Evolutionary conservation across 2,113 vertebrate genomes (phyloP).

Genomic region (Pituophis catenifer): DNA sequence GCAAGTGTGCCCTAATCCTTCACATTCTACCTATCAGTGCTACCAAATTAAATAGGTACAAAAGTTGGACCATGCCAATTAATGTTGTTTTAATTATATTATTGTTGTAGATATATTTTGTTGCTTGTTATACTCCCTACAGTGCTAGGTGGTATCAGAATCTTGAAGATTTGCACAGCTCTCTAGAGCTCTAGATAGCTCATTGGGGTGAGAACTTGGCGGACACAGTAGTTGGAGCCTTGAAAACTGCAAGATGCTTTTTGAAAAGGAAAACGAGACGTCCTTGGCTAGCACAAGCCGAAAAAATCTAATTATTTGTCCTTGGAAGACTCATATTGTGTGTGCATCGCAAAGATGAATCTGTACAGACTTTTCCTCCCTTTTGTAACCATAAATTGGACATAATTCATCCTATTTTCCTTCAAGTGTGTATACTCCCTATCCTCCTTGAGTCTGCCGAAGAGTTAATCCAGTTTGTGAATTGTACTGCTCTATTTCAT

Average conservation of each 20-base stretch:
- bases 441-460: conserved; percentile 13
- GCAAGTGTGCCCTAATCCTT: neutral
- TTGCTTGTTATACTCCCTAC: neutral
- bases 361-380: neutral
- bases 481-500: conserved; percentile 17
- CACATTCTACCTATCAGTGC: neutral
- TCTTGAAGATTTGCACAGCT: neutral
- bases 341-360: conserved; percentile 3
- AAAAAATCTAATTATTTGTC: conserved; percentile 26
- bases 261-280: conserved; percentile 8
- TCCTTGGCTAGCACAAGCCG: conserved; percentile 28
- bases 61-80: neutral
- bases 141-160: neutral
- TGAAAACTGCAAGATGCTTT: conserved; percentile 5
- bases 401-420: neutral
- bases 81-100: neutral
- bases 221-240: neutral
- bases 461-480: conserved; percentile 38
- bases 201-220: neutral
- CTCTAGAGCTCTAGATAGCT: neutral
- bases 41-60: neutral
- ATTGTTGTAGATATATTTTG: neutral
- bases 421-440: neutral
- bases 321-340: conserved; percentile 1
- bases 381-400: neutral